phyloP scores from a whole-genome alignment of 2,797 vertebrate species.

The Rhinichthys osculus region DNA sequence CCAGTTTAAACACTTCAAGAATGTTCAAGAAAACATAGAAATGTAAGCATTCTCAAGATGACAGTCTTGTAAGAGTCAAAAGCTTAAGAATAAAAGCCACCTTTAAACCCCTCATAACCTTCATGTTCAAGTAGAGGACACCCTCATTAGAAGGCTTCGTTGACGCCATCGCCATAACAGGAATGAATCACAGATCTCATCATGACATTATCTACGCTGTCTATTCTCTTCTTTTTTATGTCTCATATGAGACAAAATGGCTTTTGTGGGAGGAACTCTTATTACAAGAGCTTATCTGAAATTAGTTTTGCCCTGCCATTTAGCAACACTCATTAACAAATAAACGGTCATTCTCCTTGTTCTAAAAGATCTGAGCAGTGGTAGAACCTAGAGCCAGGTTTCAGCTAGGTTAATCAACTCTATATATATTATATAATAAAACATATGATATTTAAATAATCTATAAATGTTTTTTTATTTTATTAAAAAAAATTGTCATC shows the following conservation, averaged over 20 bases:
- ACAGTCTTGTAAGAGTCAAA: not conserved
- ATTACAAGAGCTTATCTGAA: slow-evolving; percentile 49
- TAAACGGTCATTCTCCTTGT: slow-evolving; percentile 8
- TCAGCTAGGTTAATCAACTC: not conserved
- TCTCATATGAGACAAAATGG: slow-evolving; percentile 8
- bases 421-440: not conserved
- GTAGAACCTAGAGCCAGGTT: not conserved
- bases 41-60: not conserved
- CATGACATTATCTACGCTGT: slow-evolving; percentile 39
- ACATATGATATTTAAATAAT: not conserved
- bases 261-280: slow-evolving; percentile 24
- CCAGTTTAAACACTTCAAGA: not conserved
- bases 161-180: slow-evolving; percentile 33
- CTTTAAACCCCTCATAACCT: slow-evolving; percentile 22
- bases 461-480: not conserved
- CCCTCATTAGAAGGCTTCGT: slow-evolving; percentile 30
- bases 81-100: not conserved
- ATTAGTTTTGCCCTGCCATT: slow-evolving; percentile 18
- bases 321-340: slow-evolving; percentile 33
- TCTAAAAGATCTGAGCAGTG: not conserved
- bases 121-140: slow-evolving; percentile 51
- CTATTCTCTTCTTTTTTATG: slow-evolving; percentile 7
- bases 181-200: slow-evolving; percentile 40
- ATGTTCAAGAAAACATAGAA: not conserved
- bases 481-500: not conserved